Percentiles rank a stretch among this genome's conserved stretches.
Conservation (phyloP, 2,888 invertebrate genomes). For the Sycophila texana region DNA sequence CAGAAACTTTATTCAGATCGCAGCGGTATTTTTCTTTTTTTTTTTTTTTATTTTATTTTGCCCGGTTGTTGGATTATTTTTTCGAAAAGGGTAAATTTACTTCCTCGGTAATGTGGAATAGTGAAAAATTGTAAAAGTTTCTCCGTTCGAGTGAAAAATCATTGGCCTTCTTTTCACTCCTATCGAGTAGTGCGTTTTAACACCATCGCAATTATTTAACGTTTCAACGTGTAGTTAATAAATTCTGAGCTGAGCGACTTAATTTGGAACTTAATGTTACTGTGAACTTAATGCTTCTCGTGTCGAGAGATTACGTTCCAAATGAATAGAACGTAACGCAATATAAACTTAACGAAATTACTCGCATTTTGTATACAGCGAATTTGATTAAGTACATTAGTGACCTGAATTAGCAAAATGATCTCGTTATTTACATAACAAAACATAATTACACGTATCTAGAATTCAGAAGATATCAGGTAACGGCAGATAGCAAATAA, state of each 20-base stretch:
- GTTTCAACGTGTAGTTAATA: neutral
- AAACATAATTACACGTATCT: neutral
- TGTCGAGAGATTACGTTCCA: neutral
- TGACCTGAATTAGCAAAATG: slow-evolving; percentile 13
- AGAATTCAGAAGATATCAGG: neutral
- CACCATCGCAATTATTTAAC: neutral
- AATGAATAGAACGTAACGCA: neutral
- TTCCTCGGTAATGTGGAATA: too few species aligned
- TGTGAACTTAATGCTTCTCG: neutral
- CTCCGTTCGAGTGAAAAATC: too few species aligned
- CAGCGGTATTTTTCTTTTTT: too few species aligned
- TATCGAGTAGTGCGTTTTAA: neutral
- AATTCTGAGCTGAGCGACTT: neutral
- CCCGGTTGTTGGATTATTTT: too few species aligned
- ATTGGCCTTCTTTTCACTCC: too few species aligned
- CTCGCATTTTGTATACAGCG: slow-evolving; percentile 1
- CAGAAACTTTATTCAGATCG: too few species aligned
- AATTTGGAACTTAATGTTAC: too few species aligned
- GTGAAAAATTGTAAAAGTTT: too few species aligned
- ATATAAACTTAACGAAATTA: slow-evolving; percentile 1
- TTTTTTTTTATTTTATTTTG: too few species aligned
- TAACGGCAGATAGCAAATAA: slow-evolving; percentile 15
- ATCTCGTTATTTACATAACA: slow-evolving; percentile 4
- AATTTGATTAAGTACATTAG: slow-evolving; percentile 6
- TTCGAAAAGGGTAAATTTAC: too few species aligned